These are phyloP conservation scores for Synanthedon vespiformis DNA, from an alignment of 2,888 invertebrate species.

Conservation along the genomic window DNA sequence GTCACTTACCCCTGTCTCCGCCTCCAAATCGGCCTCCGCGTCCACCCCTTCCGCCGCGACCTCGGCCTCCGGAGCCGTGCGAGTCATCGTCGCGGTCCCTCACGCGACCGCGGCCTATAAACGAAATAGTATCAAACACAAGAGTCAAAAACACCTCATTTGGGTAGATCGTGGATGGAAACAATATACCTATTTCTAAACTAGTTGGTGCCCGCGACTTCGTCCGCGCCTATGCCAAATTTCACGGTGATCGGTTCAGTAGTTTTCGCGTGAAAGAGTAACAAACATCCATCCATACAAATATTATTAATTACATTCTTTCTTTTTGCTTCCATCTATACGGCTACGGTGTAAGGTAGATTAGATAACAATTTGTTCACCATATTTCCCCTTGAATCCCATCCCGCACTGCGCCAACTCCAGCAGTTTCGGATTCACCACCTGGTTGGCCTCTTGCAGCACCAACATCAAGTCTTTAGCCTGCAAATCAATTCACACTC, in stretches of 20 bases:
- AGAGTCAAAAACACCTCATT: not conserved
- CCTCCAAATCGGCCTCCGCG: conserved; percentile 7
- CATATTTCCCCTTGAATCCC: conserved; percentile 62
- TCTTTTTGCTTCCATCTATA: too few relatives aligned
- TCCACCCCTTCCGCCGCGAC: conserved; percentile 12
- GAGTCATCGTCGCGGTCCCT: conserved; percentile 53
- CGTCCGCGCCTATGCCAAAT: too few relatives aligned
- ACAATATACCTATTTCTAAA: too few relatives aligned
- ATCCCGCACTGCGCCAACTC: conserved; percentile 75
- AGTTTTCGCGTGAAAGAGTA: too few relatives aligned
- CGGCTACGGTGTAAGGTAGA: too few relatives aligned
- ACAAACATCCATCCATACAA: too few relatives aligned
- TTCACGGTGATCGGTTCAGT: too few relatives aligned
- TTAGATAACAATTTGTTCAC: conserved; percentile 19
- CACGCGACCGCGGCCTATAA: conserved; percentile 40
- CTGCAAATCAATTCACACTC: conserved; percentile 17
- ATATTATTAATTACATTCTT: too few relatives aligned
- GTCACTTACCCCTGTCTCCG: conserved; percentile 9
- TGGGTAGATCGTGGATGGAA: not conserved
- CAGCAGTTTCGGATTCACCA: conserved; percentile 88
- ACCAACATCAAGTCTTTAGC: conserved; percentile 92
- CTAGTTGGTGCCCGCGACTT: too few relatives aligned
- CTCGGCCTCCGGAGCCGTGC: conserved; percentile 13
- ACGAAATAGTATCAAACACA: conserved; percentile 1
- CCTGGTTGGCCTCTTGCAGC: conserved; percentile 93